Percentiles rank a stretch among this genome's conserved stretches.
Evolutionary conservation across 2,888 invertebrate species (phyloP).

Genomic region (Norana najaformis): DNA sequence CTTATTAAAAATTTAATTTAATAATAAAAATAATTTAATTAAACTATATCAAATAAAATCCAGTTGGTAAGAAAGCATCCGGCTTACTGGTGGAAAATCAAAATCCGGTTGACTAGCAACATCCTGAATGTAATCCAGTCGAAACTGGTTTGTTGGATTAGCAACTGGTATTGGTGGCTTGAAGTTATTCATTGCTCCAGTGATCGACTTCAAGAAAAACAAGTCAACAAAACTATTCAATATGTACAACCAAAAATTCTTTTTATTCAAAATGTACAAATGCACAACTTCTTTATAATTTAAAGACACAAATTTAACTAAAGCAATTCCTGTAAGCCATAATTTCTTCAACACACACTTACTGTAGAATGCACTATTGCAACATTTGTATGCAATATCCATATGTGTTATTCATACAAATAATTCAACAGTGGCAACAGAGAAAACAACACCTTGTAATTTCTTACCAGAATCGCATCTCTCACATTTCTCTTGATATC

Average conservation of each 20-base stretch:
- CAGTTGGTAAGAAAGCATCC: neutral
- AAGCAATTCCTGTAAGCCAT: no score
- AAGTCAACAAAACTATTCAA: neutral
- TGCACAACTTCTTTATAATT: no score
- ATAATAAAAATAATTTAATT: no score
- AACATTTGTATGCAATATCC: neutral
- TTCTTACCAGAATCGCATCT: constrained; percentile 82
- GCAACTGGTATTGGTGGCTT: constrained; percentile 75
- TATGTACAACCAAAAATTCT: neutral
- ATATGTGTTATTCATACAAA: neutral
- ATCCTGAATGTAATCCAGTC: constrained; percentile 94
- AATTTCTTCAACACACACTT: no score
- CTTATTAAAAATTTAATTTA: neutral
- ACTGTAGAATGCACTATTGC: neutral
- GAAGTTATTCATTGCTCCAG: constrained; percentile 97
- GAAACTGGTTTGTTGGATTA: constrained; percentile 73
- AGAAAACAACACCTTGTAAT: neutral
- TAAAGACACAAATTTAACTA: no score
- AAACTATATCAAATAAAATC: neutral
- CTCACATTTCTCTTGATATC: constrained; percentile 80
- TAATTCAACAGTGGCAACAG: neutral
- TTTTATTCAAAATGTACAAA: no score
- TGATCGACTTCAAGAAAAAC: constrained; percentile 81
- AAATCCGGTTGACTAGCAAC: constrained; percentile 86
- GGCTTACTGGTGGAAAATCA: constrained; percentile 80